Evolutionary conservation across 2,888 invertebrate genomes (phyloP).

Genomic region (Lepetodrilus schrolli): DNA sequence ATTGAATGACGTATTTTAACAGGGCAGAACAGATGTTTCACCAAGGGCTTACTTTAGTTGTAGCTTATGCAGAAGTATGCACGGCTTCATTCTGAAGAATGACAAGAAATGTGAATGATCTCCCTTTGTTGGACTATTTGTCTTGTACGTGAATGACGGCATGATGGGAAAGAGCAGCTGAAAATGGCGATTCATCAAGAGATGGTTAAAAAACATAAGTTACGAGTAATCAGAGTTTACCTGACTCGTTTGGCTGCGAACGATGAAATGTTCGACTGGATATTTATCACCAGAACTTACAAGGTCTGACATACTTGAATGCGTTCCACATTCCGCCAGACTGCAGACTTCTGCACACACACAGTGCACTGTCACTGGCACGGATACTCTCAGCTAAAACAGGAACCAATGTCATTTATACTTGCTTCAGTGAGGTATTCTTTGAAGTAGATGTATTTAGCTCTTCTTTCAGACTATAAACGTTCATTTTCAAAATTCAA

Average conservation of each 20-base stretch:
- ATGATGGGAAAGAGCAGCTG: not conserved
- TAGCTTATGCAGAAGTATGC: not conserved
- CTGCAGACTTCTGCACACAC: too few species aligned
- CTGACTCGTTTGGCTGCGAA: not conserved
- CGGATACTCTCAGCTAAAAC: too few species aligned
- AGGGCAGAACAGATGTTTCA: not conserved
- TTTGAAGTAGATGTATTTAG: too few species aligned
- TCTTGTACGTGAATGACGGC: not conserved
- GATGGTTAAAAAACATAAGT: not conserved
- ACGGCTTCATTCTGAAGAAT: not conserved
- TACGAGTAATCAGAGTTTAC: not conserved
- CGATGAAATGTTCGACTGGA: too few species aligned
- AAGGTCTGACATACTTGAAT: too few species aligned
- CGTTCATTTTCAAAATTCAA: too few species aligned
- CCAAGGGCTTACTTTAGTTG: not conserved
- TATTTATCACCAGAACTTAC: too few species aligned
- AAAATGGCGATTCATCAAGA: not conserved
- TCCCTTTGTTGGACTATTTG: not conserved
- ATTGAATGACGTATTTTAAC: not conserved
- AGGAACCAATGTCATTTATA: too few species aligned
- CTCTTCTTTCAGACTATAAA: too few species aligned
- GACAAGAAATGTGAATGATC: conserved; percentile 6
- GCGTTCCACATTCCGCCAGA: too few species aligned
- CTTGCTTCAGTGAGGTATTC: too few species aligned
- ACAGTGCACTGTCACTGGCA: too few species aligned